These are phyloP conservation scores for Pelosia muscerda DNA, from an alignment of 2,888 invertebrate genomes.

Conservation along the genomic window DNA sequence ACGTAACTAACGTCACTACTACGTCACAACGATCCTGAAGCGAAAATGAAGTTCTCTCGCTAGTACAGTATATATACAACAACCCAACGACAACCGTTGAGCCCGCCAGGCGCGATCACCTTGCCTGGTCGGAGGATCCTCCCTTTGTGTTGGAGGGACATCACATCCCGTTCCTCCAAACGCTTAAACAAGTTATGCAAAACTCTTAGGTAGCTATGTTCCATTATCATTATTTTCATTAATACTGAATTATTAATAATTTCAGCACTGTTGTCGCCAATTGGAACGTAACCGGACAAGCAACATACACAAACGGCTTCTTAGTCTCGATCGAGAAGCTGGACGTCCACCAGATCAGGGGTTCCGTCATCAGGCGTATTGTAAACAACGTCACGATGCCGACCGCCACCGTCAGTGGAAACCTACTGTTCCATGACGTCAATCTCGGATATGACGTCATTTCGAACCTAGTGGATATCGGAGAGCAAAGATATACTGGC, in stretches of 20 bases:
- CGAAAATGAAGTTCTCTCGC: no score
- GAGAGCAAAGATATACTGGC: slow-evolving; percentile 57
- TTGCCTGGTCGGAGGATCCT: no score
- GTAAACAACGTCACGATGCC: slow-evolving; percentile 38
- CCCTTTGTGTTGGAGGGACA: no score
- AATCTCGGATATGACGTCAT: slow-evolving; percentile 67
- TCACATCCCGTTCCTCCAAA: no score
- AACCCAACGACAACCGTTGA: no score
- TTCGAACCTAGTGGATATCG: slow-evolving; percentile 49
- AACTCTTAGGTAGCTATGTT: background rate
- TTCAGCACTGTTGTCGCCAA: slow-evolving; percentile 64
- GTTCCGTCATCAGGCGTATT: slow-evolving; percentile 21
- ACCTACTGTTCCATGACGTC: slow-evolving; percentile 53
- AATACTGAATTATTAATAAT: slow-evolving; percentile 19
- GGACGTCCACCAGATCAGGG: slow-evolving; percentile 48
- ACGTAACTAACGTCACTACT: no score
- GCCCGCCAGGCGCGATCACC: no score
- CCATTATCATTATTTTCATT: background rate
- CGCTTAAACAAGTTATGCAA: background rate
- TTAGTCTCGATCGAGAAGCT: slow-evolving; percentile 67
- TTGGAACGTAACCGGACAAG: slow-evolving; percentile 62
- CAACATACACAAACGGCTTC: slow-evolving; percentile 69
- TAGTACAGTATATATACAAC: no score
- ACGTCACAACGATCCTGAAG: no score
- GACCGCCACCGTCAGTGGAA: slow-evolving; percentile 45